Evolutionary conservation across 2,888 invertebrate genomes (phyloP), one percentile per base, ranked within the genome.

Genomic region (Scaptomyza flava): DNA sequence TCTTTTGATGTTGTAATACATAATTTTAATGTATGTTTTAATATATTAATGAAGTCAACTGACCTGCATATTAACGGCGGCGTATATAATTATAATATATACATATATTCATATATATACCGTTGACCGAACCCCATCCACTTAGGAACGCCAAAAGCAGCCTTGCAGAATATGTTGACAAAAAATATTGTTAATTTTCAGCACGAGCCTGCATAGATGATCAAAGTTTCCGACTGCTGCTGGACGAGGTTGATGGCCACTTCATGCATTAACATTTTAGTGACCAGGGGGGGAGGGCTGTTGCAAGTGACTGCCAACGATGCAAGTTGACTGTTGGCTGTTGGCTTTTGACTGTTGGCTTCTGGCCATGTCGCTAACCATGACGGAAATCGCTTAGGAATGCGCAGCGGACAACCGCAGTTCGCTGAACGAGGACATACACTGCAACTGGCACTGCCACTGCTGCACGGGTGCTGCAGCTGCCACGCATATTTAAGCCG

Each of bases 401-500:
- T 77, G 52, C 53, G 31, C 47, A 30, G 30, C 30, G 71, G 46
- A 41, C 48, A 30, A 41, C 63, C 75, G 36, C 68, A 57, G 43
- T 31, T 50, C 36, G 30, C 17, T 9, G n/a, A 53, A 31, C 52
- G 23, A 50, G 66, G 58, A 50, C 58, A 27, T 27, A 56, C 41
- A 27, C 38, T 50, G 36, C 59, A 50, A 46, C 53, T 46, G 77
- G 8, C 72, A 4, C 34, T 12, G 34, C 23, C 34, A 14, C 14
- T 38, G 6, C n/a, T n/a, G 36, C 36, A 36, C 14, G 17, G 41
- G 0, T 41, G 41, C 8, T 51, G 38, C 60, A 58, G 51, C 54
- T 51, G 78, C 12, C 73, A 68, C 74, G 79, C 79, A 74, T 74
- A 74, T 74, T 78, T 78, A 50, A 62, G 73, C 61, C 11, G 14